Evolutionary conservation across 2,888 invertebrate species (phyloP).

Genomic region (Operophtera brumata): DNA sequence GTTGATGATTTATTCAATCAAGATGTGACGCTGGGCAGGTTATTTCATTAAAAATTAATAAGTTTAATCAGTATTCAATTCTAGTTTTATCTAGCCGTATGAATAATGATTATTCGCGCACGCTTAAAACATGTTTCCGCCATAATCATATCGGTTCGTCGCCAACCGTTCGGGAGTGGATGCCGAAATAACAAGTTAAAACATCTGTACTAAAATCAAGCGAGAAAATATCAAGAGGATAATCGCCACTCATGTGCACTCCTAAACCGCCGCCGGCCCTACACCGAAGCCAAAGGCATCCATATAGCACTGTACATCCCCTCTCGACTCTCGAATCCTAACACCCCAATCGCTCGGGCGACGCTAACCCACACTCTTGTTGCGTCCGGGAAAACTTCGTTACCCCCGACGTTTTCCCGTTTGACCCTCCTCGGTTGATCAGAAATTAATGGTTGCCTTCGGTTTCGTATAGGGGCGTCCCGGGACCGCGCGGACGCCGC

Average conservation of each 20-base stretch:
- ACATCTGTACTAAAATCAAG: constrained; percentile 21
- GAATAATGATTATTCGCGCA: constrained; percentile 1
- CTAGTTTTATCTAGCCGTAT: neutral
- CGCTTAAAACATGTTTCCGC: constrained; percentile 17
- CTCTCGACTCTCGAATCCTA: constrained; percentile 33
- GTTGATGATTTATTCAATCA: too few relatives aligned
- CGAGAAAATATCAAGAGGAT: constrained; percentile 50
- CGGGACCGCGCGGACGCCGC: constrained; percentile 48
- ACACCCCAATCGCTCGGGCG: constrained; percentile 10
- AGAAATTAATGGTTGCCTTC: constrained; percentile 85
- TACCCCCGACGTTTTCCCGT: neutral
- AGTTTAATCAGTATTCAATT: constrained; percentile 14
- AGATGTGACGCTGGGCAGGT: neutral
- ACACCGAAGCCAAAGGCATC: constrained; percentile 78
- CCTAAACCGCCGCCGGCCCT: constrained; percentile 49
- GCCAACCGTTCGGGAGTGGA: constrained; percentile 15
- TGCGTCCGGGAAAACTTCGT: neutral
- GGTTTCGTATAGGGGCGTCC: constrained; percentile 88
- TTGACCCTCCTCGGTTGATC: constrained; percentile 31
- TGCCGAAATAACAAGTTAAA: constrained; percentile 16
- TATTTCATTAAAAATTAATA: constrained; percentile 1
- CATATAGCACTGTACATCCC: constrained; percentile 51
- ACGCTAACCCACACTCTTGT: constrained; percentile 3
- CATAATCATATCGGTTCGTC: constrained; percentile 25
- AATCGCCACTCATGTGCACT: constrained; percentile 53